Evolutionary conservation across 1,140 invertebrate species (phyloP).

Genomic region (Chironomus tepperi): DNA sequence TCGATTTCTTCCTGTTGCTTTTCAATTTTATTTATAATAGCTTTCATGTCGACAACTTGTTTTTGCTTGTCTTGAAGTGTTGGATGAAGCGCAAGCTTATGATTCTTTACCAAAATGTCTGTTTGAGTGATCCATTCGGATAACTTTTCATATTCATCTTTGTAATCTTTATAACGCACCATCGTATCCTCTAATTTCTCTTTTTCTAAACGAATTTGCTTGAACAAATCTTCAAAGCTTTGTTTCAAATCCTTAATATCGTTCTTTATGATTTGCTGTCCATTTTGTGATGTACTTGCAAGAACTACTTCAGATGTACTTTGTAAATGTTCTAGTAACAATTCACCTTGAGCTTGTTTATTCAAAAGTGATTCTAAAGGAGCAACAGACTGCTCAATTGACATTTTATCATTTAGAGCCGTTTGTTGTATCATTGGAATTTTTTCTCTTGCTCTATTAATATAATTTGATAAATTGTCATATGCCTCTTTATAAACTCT

Average conservation of each 20-base stretch:
- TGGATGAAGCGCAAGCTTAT: slow-evolving; percentile 74
- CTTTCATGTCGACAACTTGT: slow-evolving; percentile 69
- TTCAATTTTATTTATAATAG: slow-evolving; percentile 64
- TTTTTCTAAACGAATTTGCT: slow-evolving; percentile 77
- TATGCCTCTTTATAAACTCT: slow-evolving; percentile 79
- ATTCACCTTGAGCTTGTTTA: slow-evolving; percentile 82
- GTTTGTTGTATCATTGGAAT: slow-evolving; percentile 78
- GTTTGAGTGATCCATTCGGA: slow-evolving; percentile 92
- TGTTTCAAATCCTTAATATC: slow-evolving; percentile 76
- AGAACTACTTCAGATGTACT: slow-evolving; percentile 79
- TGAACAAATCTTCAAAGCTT: slow-evolving; percentile 75
- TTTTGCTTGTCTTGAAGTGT: slow-evolving; percentile 77
- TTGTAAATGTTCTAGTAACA: slow-evolving; percentile 75
- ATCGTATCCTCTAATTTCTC: slow-evolving; percentile 72
- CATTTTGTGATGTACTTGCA: slow-evolving; percentile 66
- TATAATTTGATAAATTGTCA: slow-evolving; percentile 77
- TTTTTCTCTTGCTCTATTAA: slow-evolving; percentile 77
- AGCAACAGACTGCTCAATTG: slow-evolving; percentile 77
- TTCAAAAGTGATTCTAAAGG: slow-evolving; percentile 79
- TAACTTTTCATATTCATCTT: slow-evolving; percentile 83
- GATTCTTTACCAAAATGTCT: slow-evolving; percentile 83
- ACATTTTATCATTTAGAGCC: slow-evolving; percentile 74
- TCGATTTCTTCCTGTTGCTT: slow-evolving; percentile 79
- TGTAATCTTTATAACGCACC: slow-evolving; percentile 78
- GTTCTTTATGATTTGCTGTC: slow-evolving; percentile 70